Percentiles rank a stretch among this genome's conserved stretches.
Evolutionary conservation across 2,113 vertebrate genomes (phyloP).

Genomic region (Phocoena sinus): DNA sequence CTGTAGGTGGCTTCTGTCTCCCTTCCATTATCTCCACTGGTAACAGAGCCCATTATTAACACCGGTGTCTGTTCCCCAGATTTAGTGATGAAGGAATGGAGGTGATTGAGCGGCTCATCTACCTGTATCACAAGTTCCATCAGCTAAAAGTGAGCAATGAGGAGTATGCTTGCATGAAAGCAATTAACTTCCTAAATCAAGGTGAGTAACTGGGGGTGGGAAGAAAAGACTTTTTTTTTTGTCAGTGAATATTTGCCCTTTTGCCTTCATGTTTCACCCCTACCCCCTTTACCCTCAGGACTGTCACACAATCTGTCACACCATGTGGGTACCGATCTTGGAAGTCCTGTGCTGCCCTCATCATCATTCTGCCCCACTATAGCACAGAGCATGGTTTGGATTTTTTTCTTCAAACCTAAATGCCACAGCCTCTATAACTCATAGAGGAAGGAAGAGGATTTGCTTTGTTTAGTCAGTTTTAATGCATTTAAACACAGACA

Average conservation of each 20-base stretch:
- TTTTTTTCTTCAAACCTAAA: conserved; percentile 41
- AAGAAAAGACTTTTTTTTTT: not conserved
- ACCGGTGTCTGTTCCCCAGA: conserved; percentile 64
- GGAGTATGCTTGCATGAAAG: conserved; percentile 98
- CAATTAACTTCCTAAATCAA: conserved; percentile 99
- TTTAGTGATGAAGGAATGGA: conserved; percentile 99
- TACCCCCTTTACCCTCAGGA: not conserved
- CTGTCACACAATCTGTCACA: not conserved
- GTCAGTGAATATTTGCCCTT: not conserved
- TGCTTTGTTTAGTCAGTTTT: conserved; percentile 68
- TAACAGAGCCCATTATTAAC: not conserved
- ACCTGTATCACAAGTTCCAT: conserved; percentile 96
- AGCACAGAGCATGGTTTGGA: not conserved
- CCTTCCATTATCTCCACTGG: not conserved
- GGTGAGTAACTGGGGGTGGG: conserved; percentile 79
- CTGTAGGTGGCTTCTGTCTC: not conserved
- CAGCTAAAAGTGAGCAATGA: conserved; percentile 98
- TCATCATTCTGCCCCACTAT: not conserved
- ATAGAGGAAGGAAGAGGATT: conserved; percentile 63
- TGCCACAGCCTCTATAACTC: conserved; percentile 69
- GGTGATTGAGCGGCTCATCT: conserved; percentile 97
- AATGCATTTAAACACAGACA: conserved; percentile 72
- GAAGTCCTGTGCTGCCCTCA: not conserved
- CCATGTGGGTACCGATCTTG: not conserved
- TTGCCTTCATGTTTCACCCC: not conserved